Evolutionary conservation across 2,113 vertebrate species (phyloP).

Genomic region (Saimiri boliviensis): DNA sequence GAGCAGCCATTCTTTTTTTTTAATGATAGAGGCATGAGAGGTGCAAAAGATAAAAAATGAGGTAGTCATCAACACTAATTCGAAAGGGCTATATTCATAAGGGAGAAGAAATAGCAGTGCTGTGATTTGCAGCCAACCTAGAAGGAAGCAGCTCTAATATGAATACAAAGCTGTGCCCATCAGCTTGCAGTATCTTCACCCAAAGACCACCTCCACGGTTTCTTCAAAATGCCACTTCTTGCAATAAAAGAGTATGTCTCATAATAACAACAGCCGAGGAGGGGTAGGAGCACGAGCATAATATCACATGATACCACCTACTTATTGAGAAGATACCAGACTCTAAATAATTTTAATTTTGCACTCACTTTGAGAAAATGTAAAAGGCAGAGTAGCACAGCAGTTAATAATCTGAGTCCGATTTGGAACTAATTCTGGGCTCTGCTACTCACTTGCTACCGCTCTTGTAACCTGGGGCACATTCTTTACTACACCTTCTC

Average conservation of each 20-base stretch:
- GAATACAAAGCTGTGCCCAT: not conserved
- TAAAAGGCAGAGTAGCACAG: not conserved
- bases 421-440: not conserved
- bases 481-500: not conserved
- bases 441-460: not conserved
- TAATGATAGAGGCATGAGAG: not conserved
- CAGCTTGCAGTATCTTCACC: not conserved
- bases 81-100: not conserved
- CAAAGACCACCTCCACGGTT: not conserved
- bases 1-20: not conserved
- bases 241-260: not conserved
- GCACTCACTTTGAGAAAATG: not conserved
- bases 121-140: too few relatives aligned
- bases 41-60: not conserved
- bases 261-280: not conserved
- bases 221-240: not conserved
- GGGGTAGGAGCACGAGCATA: not conserved
- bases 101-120: not conserved
- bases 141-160: not conserved
- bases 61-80: not conserved
- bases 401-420: not conserved
- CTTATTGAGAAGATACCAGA: not conserved
- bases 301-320: not conserved
- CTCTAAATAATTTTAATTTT: not conserved
- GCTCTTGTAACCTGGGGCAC: not conserved